phyloP scores from a whole-genome alignment of 2,888 invertebrate genomes.

The Dryocosmus kuriphilus region DNA sequence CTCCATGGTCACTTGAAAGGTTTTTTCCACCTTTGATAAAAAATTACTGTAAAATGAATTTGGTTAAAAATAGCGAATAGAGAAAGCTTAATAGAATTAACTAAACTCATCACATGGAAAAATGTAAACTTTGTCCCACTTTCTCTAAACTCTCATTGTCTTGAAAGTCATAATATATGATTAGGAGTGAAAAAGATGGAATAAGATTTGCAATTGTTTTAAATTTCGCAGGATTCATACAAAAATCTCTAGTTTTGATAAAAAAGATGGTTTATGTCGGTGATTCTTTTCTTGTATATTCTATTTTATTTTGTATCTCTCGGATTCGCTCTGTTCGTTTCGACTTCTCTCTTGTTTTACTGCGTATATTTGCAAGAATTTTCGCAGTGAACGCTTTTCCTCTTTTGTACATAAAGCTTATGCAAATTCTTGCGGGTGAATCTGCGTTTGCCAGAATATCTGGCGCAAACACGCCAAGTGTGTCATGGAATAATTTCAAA shows the following conservation, averaged over 20 bases:
- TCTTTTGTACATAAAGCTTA: constrained; percentile 26
- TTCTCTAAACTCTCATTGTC: too few relatives aligned
- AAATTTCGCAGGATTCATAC: not conserved
- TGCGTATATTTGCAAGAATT: constrained; percentile 30
- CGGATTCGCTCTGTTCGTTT: constrained; percentile 8
- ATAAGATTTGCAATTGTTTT: not conserved
- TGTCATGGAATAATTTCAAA: constrained; percentile 24
- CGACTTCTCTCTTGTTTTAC: constrained; percentile 13
- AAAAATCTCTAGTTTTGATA: not conserved
- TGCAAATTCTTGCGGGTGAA: constrained; percentile 13
- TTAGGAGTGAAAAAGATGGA: not conserved
- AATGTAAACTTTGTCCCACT: too few relatives aligned
- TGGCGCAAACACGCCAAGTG: constrained; percentile 6
- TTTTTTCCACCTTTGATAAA: not conserved
- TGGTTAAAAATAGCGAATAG: not conserved
- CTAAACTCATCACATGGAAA: too few relatives aligned
- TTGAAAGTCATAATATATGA: too few relatives aligned
- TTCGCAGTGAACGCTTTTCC: constrained; percentile 12
- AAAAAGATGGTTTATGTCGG: not conserved
- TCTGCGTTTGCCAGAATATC: constrained; percentile 1
- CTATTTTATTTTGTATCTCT: not conserved
- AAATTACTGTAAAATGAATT: constrained; percentile 11
- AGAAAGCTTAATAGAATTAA: not conserved
- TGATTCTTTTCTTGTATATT: constrained; percentile 3
- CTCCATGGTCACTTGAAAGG: not conserved